Evolutionary conservation across 2,113 vertebrate genomes (phyloP), one percentile per base, ranked within the genome.

Genomic region (Maccullochella peelii): DNA sequence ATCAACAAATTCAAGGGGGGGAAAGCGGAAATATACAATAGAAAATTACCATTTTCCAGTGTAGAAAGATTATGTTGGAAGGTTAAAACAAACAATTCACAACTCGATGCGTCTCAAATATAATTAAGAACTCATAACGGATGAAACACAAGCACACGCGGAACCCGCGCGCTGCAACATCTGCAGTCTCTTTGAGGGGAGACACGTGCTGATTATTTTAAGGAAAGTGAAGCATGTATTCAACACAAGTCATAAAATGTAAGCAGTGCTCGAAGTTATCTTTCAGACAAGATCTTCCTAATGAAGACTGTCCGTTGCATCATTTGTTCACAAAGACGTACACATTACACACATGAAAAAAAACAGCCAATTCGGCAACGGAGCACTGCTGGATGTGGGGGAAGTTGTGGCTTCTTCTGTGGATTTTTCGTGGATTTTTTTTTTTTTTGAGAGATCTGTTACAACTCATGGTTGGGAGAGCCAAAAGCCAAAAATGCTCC

Each of bases 1-100:
- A 86, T 82, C 87, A 93, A 91, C 91, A 93, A 80, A 89, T 91
- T 84, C 80, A 83, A 83, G 80, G 78, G 69, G 69, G 79, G 54
- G 33, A 15, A 67, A 82, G 86, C 72, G 86, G 87, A 87, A 83
- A 92, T 91, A 89, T 93, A 94, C 91, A 94, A 90, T 89, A 95
- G 75, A 93, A 94, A 93, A 91, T 88, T 42, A 73, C 21, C 36
- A 74, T 83, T 86, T 86, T 86, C 80, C 27, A 33, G 67, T 73
- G 63, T 94, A 94, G 91, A 93, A 94, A 91, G 89, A 67, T 85
- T 68, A 86, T 62, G 73, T 83, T 73, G 59, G 80, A 83, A 67
- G 86, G 85, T 73, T 68, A 69, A 67, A 85, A 90, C 49, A 81
- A 86, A 85, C 72, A 79, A 68, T 70, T 73, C 79, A 91, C 71